Evolutionary conservation across 2,113 vertebrate genomes (phyloP), one percentile per base, ranked within the genome.

Genomic region (Corynorhinus townsendii): DNA sequence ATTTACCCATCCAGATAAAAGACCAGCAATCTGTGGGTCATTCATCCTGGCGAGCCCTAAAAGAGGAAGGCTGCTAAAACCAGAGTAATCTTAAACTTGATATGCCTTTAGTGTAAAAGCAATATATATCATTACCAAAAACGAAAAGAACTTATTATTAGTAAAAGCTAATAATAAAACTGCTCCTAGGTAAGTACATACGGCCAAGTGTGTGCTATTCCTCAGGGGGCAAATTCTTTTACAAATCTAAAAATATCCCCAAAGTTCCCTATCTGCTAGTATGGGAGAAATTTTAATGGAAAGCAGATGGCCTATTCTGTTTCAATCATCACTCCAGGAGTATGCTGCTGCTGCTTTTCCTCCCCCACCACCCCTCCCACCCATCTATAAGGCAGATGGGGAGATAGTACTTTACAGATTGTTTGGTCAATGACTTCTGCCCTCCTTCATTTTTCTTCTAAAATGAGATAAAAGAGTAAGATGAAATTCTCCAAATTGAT

Each of bases 201-300:
- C 89, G 47, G 38, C 43, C 76, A 93, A 94, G 66, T 80, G 9
- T 90, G 71, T 84, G 38, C 69, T 82, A 4, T 75, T 93, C 62
- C 72, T 89, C 33, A 66, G 49, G 56, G 71, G 15, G 19, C 38
- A 72, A n/a, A 72, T 77, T 94, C n/a, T 87, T 91, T 86, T 89
- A 95, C 26, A 69, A 95, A 93, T 91, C 68, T 93, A 76, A 68
- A 26, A 38, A n/a, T 69, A 95, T 77, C 87, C 86, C 71, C 84
- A 1, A 17, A 22, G 28, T 62, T 96, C 40, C 1, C 1, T 94
- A 72, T 68, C 82, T 85, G 52, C 26, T 81, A 56, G 85, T 82
- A 92, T 66, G 81, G 66, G 92, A 52, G 90, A 93, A 90, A 96
- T 77, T 76, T 93, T 97, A 97, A 96, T 68, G 56, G 73, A 87